Evolutionary conservation across 30 jellyfish, hydroid and myxozoan species (phyloP).

Genomic region (Pelagia noctiluca): DNA sequence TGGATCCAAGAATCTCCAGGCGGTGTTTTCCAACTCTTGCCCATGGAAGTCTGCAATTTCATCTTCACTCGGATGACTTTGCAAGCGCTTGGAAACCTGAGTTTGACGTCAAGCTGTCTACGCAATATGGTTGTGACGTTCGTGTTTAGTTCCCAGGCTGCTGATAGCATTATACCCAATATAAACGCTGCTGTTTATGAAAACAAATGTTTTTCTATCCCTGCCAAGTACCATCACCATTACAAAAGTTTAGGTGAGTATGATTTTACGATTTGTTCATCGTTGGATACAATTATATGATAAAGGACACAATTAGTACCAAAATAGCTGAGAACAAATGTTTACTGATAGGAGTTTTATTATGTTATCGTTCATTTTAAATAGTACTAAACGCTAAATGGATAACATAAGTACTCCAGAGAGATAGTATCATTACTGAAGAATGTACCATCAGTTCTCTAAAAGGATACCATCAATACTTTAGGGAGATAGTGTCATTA

Average conservation of each 20-base stretch:
- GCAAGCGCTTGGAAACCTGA: conserved; percentile 73
- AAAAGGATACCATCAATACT: no score
- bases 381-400: no score
- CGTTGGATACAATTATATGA: no score
- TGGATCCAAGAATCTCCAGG: conserved; percentile 29
- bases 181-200: conserved; percentile 31
- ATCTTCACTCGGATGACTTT: conserved; percentile 63
- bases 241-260: conserved; percentile 78
- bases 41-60: conserved; percentile 45
- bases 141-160: conserved; percentile 76
- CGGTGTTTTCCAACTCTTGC: conserved; percentile 55
- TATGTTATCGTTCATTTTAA: no score
- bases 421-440: no score
- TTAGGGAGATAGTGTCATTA: not conserved
- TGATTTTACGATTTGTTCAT: not conserved
- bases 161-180: conserved; percentile 70
- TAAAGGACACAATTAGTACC: no score
- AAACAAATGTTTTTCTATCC: conserved; percentile 15
- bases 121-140: conserved; percentile 77
- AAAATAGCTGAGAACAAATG: no score
- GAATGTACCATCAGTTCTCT: no score
- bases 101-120: conserved; percentile 82
- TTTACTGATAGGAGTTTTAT: no score
- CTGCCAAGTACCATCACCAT: conserved; percentile 75
- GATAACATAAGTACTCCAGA: no score